Base-by-base conservation (phyloP, 2,888 invertebrate genomes). In the Pycnomerus fuliginosus region DNA sequence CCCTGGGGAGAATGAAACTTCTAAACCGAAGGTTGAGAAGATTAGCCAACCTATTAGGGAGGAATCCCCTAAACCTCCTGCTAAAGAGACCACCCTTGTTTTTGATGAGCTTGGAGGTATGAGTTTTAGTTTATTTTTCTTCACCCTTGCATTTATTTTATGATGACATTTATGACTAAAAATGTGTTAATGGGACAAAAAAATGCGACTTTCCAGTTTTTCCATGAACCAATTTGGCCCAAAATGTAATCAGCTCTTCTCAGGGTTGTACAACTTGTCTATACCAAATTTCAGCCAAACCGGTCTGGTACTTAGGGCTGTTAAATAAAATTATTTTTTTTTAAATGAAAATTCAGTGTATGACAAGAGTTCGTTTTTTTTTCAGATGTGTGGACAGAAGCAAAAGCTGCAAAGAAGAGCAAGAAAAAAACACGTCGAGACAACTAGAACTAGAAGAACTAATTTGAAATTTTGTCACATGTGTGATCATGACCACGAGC, bases 351-450 rank as follows among this genome's bases (percentile, higher is more conserved):
- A n/a, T n/a, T n/a, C n/a, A n/a, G n/a, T n/a, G n/a, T n/a, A n/a
- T n/a, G n/a, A n/a, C n/a, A n/a, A n/a, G n/a, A 30, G 27, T 35
- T 3, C 22, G 8, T 36, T 35, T 55, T 52, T 52, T 38, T 69
- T 69, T 2, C 71, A 85, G 87, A 87, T 71, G 75, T 80, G 16
- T 87, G 87, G 87, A 83, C 83, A 56, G 87, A 88, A 64, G 80
- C 86, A 11, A 87, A 86, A 68, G 77, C 78, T 44, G 75, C 79
- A 39, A 86, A 85, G 71, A 87, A 87, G 64, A 79, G 80, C 72
- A 87, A 86, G 79, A 87, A 85, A 76, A 86, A 85, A 75, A 81
- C 79, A 46, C 82, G 86, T 65, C 83, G 84, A 67, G 85, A 85
- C 63, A 82, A 84, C 73, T 84, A 69, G 51, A 34, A 30, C 20